These are phyloP conservation scores for Plemyria rubiginata DNA, from an alignment of 2,888 invertebrate species.

Conservation along the genomic window DNA sequence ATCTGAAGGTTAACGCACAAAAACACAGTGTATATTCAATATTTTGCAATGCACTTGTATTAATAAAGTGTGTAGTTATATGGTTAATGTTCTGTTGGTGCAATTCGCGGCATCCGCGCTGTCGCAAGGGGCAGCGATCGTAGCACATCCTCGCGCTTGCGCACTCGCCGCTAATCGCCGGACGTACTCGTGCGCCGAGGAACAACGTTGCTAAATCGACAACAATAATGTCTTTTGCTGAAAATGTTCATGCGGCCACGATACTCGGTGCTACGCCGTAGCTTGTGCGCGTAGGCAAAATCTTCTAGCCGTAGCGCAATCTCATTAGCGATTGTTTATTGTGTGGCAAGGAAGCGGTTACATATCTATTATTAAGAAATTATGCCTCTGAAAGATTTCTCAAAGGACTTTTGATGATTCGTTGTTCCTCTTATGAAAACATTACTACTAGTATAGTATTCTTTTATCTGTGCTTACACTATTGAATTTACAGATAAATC, in stretches of 20 bases:
- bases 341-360: background rate
- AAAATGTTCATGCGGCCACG: slow-evolving; percentile 54
- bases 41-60: slow-evolving; percentile 81
- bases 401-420: background rate
- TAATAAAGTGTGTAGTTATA: slow-evolving; percentile 72
- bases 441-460: background rate
- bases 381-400: background rate
- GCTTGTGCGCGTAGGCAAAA: slow-evolving; percentile 12
- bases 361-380: no score
- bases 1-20: slow-evolving; percentile 78
- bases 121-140: slow-evolving; percentile 72
- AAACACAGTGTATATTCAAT: slow-evolving; percentile 72
- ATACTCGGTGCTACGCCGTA: slow-evolving; percentile 38
- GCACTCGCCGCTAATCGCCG: slow-evolving; percentile 76
- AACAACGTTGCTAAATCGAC: slow-evolving; percentile 70
- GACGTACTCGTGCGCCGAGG: slow-evolving; percentile 63
- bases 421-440: no score
- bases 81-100: slow-evolving; percentile 68
- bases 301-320: slow-evolving; percentile 9
- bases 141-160: slow-evolving; percentile 78
- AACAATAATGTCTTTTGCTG: slow-evolving; percentile 53
- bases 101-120: slow-evolving; percentile 80
- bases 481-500: no score
- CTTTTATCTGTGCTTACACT: background rate
- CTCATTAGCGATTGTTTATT: slow-evolving; percentile 13